Evolutionary conservation across 1,140 invertebrate species (phyloP).

Genomic region (Chymomyza costata): DNA sequence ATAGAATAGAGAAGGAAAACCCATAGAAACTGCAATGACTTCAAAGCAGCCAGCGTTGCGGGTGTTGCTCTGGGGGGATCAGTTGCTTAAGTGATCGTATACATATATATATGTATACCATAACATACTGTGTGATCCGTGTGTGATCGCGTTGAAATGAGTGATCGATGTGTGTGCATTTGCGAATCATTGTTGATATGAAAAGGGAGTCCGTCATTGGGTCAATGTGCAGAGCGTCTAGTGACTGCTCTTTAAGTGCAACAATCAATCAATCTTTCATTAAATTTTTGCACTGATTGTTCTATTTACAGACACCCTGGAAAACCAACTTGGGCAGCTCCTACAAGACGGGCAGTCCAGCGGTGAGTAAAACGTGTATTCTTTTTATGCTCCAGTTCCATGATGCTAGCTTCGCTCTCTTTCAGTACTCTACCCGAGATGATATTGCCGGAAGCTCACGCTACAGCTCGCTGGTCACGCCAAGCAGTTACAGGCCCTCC

Average conservation of each 20-base stretch:
- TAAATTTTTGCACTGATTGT: neutral
- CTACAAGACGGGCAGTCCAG: constrained; percentile 53
- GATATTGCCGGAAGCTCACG: constrained; percentile 47
- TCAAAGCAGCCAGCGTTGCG: constrained; percentile 26
- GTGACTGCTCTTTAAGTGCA: constrained; percentile 33
- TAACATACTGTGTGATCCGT: constrained; percentile 31
- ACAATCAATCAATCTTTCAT: constrained; percentile 50
- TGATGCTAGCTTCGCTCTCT: neutral
- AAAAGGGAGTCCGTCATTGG: too few relatives aligned
- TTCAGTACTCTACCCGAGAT: constrained; percentile 53
- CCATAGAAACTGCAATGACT: constrained; percentile 19
- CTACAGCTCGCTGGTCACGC: constrained; percentile 58
- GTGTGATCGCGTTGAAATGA: constrained; percentile 47
- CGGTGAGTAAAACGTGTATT: constrained; percentile 31
- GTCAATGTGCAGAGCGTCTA: constrained; percentile 11
- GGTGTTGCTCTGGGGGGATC: constrained; percentile 5
- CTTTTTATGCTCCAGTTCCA: too few relatives aligned
- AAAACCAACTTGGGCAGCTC: constrained; percentile 56
- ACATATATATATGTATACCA: too few relatives aligned
- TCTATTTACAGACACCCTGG: constrained; percentile 52
- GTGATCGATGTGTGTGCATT: neutral
- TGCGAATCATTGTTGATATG: constrained; percentile 56
- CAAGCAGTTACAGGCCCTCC: constrained; percentile 65
- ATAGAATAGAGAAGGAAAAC: constrained; percentile 27
- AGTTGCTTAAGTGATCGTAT: constrained; percentile 18